A percentile compares a stretch with the other conserved stretches of the same genome.
Conservation (phyloP, 2,113 vertebrate genomes). For the Sturnus vulgaris region DNA sequence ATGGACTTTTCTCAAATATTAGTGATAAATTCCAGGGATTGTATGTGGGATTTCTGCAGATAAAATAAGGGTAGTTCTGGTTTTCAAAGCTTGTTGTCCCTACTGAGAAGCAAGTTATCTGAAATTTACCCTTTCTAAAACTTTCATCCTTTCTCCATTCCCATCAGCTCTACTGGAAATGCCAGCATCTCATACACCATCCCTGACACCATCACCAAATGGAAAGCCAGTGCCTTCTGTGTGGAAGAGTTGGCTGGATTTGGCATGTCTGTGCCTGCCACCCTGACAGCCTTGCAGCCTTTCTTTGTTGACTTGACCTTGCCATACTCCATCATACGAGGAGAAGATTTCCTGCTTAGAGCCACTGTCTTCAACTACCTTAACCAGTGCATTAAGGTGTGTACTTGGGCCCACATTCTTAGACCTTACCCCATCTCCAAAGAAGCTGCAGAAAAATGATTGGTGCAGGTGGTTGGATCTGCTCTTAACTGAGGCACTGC, state of each 20-base stretch:
- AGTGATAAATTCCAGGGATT: neutral
- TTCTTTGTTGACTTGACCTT: constrained; percentile 84
- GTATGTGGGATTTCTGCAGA: neutral
- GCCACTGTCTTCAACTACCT: constrained; percentile 76
- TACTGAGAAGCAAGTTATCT: neutral
- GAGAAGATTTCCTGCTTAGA: constrained; percentile 79
- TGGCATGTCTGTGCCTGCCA: constrained; percentile 69
- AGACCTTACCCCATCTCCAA: neutral
- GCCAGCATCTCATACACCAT: constrained; percentile 41
- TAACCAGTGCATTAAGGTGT: constrained; percentile 41
- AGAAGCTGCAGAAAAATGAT: neutral
- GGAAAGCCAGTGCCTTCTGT: constrained; percentile 84
- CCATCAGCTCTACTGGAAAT: constrained; percentile 39
- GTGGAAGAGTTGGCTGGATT: constrained; percentile 73
- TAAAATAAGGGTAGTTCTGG: neutral
- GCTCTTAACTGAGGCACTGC: neutral
- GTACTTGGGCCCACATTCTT: neutral
- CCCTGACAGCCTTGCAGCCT: constrained; percentile 76
- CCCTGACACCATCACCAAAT: constrained; percentile 85
- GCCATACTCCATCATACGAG: constrained; percentile 79
- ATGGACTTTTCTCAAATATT: neutral
- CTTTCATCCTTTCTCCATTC: neutral
- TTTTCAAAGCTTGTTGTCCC: neutral
- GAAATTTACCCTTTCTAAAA: neutral
- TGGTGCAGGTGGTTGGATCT: neutral